Percentiles rank a stretch among this genome's conserved stretches.
phyloP scores from a whole-genome alignment of 1,140 invertebrate genomes.

The Bombus pascuorum region DNA sequence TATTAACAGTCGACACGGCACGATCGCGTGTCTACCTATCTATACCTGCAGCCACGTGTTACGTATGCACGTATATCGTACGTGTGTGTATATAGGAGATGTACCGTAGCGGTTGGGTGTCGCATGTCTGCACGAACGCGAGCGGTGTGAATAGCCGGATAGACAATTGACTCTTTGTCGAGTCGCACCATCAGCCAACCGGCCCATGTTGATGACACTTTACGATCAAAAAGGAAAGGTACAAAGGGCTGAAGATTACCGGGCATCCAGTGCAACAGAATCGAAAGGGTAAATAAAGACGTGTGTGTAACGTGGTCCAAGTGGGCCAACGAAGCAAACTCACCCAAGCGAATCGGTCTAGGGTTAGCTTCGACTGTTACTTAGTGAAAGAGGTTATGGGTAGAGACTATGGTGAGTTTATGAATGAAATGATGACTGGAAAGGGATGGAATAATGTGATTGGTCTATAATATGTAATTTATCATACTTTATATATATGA shows the following conservation, averaged over 20 bases:
- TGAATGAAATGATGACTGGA: background rate
- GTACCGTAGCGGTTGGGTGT: background rate
- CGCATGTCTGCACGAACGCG: slow-evolving; percentile 9
- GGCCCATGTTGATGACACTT: slow-evolving; percentile 34
- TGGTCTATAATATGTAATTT: background rate
- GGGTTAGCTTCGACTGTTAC: background rate
- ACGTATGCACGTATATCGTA: background rate
- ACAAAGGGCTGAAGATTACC: slow-evolving; percentile 39
- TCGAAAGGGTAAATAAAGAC: slow-evolving; percentile 41
- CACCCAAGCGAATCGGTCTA: background rate
- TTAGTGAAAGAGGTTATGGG: background rate
- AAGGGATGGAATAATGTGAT: background rate
- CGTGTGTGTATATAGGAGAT: background rate
- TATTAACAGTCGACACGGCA: slow-evolving; percentile 23
- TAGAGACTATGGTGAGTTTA: background rate
- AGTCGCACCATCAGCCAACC: slow-evolving; percentile 25
- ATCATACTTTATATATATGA: background rate
- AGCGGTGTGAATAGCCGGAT: slow-evolving; percentile 40
- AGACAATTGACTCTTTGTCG: slow-evolving; percentile 53
- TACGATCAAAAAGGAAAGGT: slow-evolving; percentile 49
- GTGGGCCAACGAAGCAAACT: background rate
- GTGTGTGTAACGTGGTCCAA: background rate
- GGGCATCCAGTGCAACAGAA: slow-evolving; percentile 25
- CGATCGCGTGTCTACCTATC: slow-evolving; percentile 1
- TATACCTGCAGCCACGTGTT: background rate